These are phyloP conservation scores for Rhadinocentrus ornatus DNA, from an alignment of 2,797 vertebrate genomes.

Conservation along the genomic window DNA sequence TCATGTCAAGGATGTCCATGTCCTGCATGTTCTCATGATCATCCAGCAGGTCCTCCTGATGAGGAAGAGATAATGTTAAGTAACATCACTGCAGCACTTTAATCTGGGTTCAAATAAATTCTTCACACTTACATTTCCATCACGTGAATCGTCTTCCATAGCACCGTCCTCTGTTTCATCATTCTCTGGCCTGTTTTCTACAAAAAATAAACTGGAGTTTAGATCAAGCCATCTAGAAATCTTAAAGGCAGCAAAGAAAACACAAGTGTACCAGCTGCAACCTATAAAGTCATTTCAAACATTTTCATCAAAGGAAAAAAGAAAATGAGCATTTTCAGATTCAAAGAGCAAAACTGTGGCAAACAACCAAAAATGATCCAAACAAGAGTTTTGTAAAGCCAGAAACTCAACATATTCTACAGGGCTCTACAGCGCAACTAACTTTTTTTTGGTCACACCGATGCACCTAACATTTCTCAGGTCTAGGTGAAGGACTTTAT, in stretches of 20 bases:
- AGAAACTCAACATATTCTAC: too few relatives aligned
- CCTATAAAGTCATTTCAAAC: background rate
- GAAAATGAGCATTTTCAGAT: background rate
- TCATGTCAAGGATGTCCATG: constrained; percentile 92
- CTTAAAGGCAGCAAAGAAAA: background rate
- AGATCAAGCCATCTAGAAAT: background rate
- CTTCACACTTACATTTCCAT: constrained; percentile 85
- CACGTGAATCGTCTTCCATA: constrained; percentile 90
- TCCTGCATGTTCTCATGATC: constrained; percentile 88
- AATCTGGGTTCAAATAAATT: background rate
- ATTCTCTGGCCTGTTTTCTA: constrained; percentile 86
- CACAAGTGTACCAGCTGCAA: background rate
- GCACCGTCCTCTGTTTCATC: constrained; percentile 88
- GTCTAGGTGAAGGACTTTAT: too few relatives aligned
- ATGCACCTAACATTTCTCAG: too few relatives aligned
- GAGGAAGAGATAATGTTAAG: background rate
- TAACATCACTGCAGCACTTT: background rate
- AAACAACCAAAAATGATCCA: too few relatives aligned
- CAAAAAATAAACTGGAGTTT: constrained; percentile 14
- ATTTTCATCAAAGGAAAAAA: background rate
- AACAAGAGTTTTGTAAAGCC: too few relatives aligned
- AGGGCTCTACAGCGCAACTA: too few relatives aligned
- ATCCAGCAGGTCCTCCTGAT: constrained; percentile 86
- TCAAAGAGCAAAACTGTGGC: too few relatives aligned
- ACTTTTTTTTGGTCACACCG: too few relatives aligned